A percentile compares a stretch with the other conserved stretches of the same genome.
Conservation (phyloP, 1,140 invertebrate genomes). For the Papilio xuthus region DNA sequence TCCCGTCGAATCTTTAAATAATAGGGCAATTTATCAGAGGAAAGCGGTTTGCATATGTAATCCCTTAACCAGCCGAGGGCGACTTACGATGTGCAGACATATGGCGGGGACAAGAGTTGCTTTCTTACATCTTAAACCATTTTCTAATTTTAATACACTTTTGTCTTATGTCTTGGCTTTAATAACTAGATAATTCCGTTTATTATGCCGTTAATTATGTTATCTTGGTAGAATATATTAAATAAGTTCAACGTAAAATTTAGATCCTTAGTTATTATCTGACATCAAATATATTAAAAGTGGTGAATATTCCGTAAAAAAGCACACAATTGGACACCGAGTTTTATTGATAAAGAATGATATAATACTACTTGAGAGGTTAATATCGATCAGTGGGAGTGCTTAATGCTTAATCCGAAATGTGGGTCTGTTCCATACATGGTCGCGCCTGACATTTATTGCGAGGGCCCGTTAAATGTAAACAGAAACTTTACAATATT, state of each 20-base stretch:
- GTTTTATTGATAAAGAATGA: conserved; percentile 39
- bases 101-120: not conserved
- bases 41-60: conserved; percentile 74
- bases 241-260: too few species aligned
- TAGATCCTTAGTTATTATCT: too few species aligned
- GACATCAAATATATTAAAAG: not conserved
- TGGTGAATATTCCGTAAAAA: conserved; percentile 40
- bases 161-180: not conserved
- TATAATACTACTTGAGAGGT: conserved; percentile 17
- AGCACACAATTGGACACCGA: conserved; percentile 42
- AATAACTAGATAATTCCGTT: too few species aligned
- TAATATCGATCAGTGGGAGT: conserved; percentile 38
- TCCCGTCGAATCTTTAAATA: conserved; percentile 70
- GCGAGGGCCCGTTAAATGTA: conserved; percentile 30
- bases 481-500: conserved; percentile 26
- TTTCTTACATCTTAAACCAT: not conserved
- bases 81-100: conserved; percentile 57
- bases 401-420: conserved; percentile 36
- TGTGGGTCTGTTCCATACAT: conserved; percentile 21
- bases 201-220: too few species aligned
- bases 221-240: too few species aligned
- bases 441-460: conserved; percentile 28
- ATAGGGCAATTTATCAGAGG: conserved; percentile 74
- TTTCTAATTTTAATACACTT: not conserved
- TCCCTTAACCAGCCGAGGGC: conserved; percentile 62